A percentile compares a stretch with the other conserved stretches of the same genome.
phyloP scores from a whole-genome alignment of 2,797 vertebrate genomes.

The Takifugu ocellatus region DNA sequence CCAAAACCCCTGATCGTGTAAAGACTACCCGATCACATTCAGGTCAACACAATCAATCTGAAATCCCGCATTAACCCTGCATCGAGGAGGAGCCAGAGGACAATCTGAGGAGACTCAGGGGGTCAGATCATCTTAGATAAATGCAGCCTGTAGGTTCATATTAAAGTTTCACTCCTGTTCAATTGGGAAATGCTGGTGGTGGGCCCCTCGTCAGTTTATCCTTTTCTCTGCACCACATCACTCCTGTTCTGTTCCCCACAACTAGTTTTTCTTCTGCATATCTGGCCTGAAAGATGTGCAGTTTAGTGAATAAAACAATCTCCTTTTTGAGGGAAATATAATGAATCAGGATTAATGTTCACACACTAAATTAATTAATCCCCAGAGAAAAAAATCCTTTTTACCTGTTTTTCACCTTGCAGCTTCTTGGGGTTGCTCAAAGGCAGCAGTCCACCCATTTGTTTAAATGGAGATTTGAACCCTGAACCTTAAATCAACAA shows the following conservation, averaged over 20 bases:
- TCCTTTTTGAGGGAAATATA: background rate
- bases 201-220: constrained; percentile 27
- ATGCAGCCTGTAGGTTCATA: no score
- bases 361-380: constrained; percentile 3
- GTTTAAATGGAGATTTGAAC: background rate
- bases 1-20: no score
- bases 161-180: background rate
- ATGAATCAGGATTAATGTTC: constrained; percentile 11
- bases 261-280: constrained; percentile 8
- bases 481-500: no score
- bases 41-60: no score
- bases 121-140: no score
- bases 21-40: no score
- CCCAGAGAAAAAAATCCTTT: constrained; percentile 3
- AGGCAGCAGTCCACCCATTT: constrained; percentile 3
- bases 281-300: constrained; percentile 1
- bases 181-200: constrained; percentile 24
- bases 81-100: no score
- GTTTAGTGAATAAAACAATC: background rate
- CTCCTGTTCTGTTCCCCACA: constrained; percentile 1
- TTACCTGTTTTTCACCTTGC: constrained; percentile 2
- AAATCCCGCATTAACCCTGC: no score
- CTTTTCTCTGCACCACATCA: constrained; percentile 5
- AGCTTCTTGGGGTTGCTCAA: constrained; percentile 10
- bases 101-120: no score